phyloP scores from a whole-genome alignment of 1,140 invertebrate genomes.

The Drosophila nannoptera region DNA sequence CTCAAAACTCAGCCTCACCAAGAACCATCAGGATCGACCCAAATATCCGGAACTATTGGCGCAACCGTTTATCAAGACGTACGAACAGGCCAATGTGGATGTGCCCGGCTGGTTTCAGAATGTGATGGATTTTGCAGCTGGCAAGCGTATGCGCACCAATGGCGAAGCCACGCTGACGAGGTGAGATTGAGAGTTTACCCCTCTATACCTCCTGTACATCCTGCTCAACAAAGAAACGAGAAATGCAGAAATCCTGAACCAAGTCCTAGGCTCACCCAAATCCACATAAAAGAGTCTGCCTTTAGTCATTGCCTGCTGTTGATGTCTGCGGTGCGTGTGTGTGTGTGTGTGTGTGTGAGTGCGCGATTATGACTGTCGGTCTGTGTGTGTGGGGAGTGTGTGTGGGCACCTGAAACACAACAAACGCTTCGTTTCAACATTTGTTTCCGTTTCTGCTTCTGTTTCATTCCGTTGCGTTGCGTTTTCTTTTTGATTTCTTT shows the following conservation, averaged over 20 bases:
- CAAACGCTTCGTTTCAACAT: constrained; percentile 35
- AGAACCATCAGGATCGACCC: constrained; percentile 94
- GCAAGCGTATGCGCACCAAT: constrained; percentile 52
- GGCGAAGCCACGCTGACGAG: constrained; percentile 67
- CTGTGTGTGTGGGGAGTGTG: constrained; percentile 10
- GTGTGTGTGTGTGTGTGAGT: constrained; percentile 17
- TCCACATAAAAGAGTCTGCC: neutral
- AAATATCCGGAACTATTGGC: constrained; percentile 96
- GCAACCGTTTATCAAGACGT: constrained; percentile 92
- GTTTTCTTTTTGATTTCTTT: constrained; percentile 43
- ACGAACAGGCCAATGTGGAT: constrained; percentile 86
- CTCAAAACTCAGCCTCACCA: constrained; percentile 88
- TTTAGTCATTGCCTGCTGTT: constrained; percentile 16
- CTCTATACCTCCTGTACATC: neutral
- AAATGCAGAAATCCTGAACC: neutral
- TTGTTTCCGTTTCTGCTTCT: constrained; percentile 43
- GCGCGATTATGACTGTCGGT: constrained; percentile 4
- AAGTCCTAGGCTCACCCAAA: neutral
- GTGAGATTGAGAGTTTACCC: constrained; percentile 43
- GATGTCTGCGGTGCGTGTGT: constrained; percentile 12
- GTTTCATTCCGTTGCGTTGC: constrained; percentile 42
- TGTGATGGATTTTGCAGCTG: constrained; percentile 75
- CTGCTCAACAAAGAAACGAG: too few species aligned
- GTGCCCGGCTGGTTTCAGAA: constrained; percentile 88
- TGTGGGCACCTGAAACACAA: constrained; percentile 11